Evolutionary conservation across 2,797 vertebrate genomes (phyloP).

Genomic region (Botia kubotai): DNA sequence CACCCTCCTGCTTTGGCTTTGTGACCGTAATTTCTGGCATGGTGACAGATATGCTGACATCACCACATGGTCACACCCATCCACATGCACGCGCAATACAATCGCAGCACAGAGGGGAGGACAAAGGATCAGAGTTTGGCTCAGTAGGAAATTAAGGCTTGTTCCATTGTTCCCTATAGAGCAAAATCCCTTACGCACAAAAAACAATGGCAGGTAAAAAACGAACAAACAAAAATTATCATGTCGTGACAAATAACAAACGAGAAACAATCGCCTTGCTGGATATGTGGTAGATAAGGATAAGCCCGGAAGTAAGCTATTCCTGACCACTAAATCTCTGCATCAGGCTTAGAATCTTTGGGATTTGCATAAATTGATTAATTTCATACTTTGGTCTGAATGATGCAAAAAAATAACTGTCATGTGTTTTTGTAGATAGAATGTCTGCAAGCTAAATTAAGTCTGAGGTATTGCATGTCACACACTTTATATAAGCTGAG

Average conservation of each 20-base stretch:
- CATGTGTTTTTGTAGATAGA: too few relatives aligned
- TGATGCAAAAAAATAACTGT: background rate
- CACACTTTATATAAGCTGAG: background rate
- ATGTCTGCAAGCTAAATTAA: background rate
- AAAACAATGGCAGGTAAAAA: conserved; percentile 74
- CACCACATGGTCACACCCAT: conserved; percentile 62
- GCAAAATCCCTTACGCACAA: conserved; percentile 74
- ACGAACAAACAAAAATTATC: conserved; percentile 39
- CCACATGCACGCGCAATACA: conserved; percentile 55
- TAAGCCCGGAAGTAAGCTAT: conserved; percentile 39
- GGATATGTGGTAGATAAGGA: conserved; percentile 36
- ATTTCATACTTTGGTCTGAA: background rate
- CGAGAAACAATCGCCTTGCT: conserved; percentile 20
- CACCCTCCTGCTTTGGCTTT: conserved; percentile 17
- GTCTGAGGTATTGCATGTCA: background rate
- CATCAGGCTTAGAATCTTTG: background rate
- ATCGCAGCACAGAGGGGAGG: conserved; percentile 56
- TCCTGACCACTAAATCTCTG: background rate
- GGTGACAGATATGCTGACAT: conserved; percentile 69
- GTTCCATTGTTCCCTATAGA: conserved; percentile 72
- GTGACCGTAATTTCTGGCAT: conserved; percentile 49
- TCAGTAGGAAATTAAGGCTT: conserved; percentile 64
- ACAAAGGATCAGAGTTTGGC: conserved; percentile 65
- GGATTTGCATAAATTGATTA: conserved; percentile 5
- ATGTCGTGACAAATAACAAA: conserved; percentile 40